A percentile compares a stretch with the other conserved stretches of the same genome.
phyloP scores from a whole-genome alignment of 2,888 invertebrate genomes.

The Corythucha ciliata region DNA sequence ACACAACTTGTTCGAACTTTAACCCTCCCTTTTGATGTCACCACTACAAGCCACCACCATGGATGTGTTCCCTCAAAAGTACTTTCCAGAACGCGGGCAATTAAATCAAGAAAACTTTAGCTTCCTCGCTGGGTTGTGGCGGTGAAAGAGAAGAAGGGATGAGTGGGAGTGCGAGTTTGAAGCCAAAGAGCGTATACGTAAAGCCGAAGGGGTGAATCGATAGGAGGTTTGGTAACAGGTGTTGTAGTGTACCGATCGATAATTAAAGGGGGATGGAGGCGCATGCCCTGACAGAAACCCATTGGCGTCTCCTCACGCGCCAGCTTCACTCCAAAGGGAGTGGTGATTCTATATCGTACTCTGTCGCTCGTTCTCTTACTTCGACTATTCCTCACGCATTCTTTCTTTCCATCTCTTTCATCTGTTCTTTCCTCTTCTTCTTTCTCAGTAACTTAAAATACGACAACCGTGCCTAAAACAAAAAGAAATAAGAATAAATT shows the following conservation, averaged over 20 bases:
- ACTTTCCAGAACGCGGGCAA: background rate
- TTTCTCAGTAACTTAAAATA: background rate
- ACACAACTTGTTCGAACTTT: too few relatives aligned
- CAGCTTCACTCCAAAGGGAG: slow-evolving; percentile 29
- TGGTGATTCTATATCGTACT: slow-evolving; percentile 24
- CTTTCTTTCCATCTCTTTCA: slow-evolving; percentile 8
- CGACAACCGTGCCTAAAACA: slow-evolving; percentile 23
- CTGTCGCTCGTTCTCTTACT: slow-evolving; percentile 23
- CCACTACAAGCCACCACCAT: too few relatives aligned
- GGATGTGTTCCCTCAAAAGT: too few relatives aligned
- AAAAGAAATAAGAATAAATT: too few relatives aligned
- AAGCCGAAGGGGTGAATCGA: slow-evolving; percentile 14
- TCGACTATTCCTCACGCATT: slow-evolving; percentile 20
- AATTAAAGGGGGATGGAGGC: slow-evolving; percentile 13
- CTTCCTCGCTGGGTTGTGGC: background rate
- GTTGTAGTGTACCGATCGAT: slow-evolving; percentile 30
- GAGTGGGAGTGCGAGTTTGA: background rate
- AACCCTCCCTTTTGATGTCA: too few relatives aligned
- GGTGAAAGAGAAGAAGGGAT: background rate
- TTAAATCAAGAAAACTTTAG: background rate
- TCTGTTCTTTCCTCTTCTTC: slow-evolving; percentile 1
- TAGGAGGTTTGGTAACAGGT: slow-evolving; percentile 31
- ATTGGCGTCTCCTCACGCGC: slow-evolving; percentile 10
- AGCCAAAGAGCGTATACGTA: slow-evolving; percentile 9
- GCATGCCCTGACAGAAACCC: background rate